Base-by-base conservation (phyloP, 2,888 invertebrate genomes). In the Ichneumon xanthorius region DNA sequence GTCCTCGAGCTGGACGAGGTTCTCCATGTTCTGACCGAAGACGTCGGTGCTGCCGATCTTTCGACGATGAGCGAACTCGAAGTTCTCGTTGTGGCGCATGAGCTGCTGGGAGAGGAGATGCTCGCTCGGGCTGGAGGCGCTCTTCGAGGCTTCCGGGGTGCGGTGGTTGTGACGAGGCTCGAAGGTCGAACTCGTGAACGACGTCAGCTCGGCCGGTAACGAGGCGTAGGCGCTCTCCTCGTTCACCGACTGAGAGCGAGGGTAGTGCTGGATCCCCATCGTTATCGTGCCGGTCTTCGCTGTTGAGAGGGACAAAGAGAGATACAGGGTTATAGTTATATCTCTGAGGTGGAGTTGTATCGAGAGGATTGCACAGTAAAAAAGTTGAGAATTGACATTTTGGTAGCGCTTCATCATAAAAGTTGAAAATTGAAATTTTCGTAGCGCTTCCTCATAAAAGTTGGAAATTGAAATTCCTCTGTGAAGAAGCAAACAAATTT, bases 41-140 rank as follows among this genome's bases (percentile, higher is more conserved):
- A 92, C 92, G 72, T 94, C 94, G 6, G 93, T 94, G 73, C 91
- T 92, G 4, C 92, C 92, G 75, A 92, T 91, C 65, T 91, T 92
- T n/a, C 92, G 82, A 4, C 91, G 90, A 73, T 85, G 89, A 0
- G 85, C 88, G 5, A 92, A 75, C 22, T 92, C 92, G 30, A 94
- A 92, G 22, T 92, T 93, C 33, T 94, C 94, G 70, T 65, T 93
- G 91, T 22, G 91, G 90, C 84, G 89, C 68, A 84, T 86, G 63
- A 86, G 80, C 33, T 88, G 89, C 26, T 88, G 88, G 7, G 89
- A 86, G 4, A 70, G 72, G 0, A 78, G 50, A 22, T 81, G 89
- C 4, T 88, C 90, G 78, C 86, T 90, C 7, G 87, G 33, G 6
- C 75, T 70, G 0, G 88, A 85, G 14, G 63, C 26, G 6, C 48